Conservation (phyloP, 2,113 vertebrate genomes). For the Dipodomys ordii region DNA sequence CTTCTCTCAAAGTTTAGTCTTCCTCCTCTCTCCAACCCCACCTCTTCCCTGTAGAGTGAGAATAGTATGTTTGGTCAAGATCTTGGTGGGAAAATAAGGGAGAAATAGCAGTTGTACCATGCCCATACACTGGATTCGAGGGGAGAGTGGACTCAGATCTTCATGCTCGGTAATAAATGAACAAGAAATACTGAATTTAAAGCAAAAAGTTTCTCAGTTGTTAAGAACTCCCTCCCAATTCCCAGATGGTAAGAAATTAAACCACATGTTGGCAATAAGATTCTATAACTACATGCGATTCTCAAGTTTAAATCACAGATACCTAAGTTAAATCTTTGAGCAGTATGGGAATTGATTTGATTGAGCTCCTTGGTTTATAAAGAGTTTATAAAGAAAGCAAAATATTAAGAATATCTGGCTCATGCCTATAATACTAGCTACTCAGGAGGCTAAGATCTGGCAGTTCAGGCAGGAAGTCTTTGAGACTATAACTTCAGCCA, state of each 20-base stretch:
- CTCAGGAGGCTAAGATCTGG: no score
- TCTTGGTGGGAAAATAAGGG: slow-evolving; percentile 59
- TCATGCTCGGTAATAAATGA: background rate
- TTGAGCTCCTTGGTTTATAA: slow-evolving; percentile 13
- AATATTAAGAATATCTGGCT: slow-evolving; percentile 12
- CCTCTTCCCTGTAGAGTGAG: slow-evolving; percentile 9
- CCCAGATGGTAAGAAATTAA: slow-evolving; percentile 16
- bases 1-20: background rate
- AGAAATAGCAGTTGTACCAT: slow-evolving; percentile 3
- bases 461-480: no score
- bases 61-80: background rate
- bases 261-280: background rate
- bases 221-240: background rate
- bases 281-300: slow-evolving; percentile 1
- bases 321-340: background rate
- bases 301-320: slow-evolving; percentile 40
- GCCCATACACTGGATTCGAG: background rate
- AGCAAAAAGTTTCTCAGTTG: background rate
- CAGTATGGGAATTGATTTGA: background rate
- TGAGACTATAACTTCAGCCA: no score
- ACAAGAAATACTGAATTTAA: background rate
- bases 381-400: slow-evolving; percentile 31
- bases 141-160: background rate
- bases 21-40: background rate
- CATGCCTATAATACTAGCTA: no score